phyloP scores from a whole-genome alignment of 2,113 vertebrate species.

The Gymnobelideus leadbeateri region DNA sequence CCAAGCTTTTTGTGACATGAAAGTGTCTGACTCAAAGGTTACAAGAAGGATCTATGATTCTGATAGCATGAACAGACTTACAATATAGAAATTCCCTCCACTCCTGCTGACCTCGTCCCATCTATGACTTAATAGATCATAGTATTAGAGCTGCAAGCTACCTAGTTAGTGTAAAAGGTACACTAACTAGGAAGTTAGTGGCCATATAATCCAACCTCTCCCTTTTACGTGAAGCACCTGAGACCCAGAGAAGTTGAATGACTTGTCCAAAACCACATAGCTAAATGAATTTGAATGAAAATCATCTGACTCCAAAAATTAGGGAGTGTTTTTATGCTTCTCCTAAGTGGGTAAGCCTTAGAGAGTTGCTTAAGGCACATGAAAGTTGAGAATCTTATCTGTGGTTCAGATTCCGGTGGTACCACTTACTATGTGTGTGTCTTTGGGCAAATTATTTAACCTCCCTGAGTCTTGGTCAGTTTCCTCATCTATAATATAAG shows the following conservation, averaged over 20 bases:
- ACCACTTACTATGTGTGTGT: background rate
- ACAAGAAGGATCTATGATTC: background rate
- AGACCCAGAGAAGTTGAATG: background rate
- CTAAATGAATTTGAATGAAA: background rate
- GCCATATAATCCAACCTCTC: background rate
- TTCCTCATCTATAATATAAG: background rate
- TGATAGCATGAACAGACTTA: background rate
- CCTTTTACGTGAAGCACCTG: background rate
- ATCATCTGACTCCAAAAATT: constrained; percentile 5
- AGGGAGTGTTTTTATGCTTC: background rate
- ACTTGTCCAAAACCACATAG: background rate
- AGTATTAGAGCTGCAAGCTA: background rate
- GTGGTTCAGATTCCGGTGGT: background rate
- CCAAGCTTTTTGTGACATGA: background rate
- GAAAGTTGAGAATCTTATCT: background rate
- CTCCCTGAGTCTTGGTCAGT: background rate
- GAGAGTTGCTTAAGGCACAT: background rate
- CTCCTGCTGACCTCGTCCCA: background rate
- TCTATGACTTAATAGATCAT: background rate
- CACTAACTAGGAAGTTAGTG: background rate
- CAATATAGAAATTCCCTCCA: background rate
- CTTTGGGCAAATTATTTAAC: background rate
- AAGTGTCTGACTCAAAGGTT: background rate
- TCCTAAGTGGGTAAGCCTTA: background rate
- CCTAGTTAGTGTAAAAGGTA: background rate